Base-by-base conservation (phyloP, 2,113 vertebrate genomes). In the Anas platyrhynchos region DNA sequence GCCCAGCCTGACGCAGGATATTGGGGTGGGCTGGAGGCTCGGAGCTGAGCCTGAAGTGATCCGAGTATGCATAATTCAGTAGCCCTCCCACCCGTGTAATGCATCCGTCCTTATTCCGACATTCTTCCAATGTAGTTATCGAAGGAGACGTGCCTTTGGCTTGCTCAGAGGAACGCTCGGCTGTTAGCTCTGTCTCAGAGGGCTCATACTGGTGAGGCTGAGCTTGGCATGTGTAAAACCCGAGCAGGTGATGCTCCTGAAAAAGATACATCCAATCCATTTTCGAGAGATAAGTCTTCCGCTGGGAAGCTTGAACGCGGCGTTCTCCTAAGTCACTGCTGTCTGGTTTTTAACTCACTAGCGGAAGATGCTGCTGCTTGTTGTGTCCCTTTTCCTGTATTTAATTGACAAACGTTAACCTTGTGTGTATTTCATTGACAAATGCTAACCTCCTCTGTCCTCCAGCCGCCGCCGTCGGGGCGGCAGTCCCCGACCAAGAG, bases 401-500 rank as follows among this genome's bases (percentile, higher is more conserved):
- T 59, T 55, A 1, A 0, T 3, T 32, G 77, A 6, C 4, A 26
- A 43, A 31, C 10, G 17, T 9, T 86, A n/a, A 84, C 61, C n/a
- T 62, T 3, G n/a, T 41, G 56, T 31, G 15, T 10, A 1, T 14
- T 55, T 55, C 2, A 0, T 3, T 34, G 77, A 6, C 4, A 26
- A 43, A 31, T 13, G 17, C 7, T 89, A n/a, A 84, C 63, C n/a
- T 68, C 18, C 55, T 73, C 61, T 61, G 1, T 46, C 62, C 83
- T 95, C 25, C 97, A 99, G 99, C 94, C 97, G 11, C 95, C 94
- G 0, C 90, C 97, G 2, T 95, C 97, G 0, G 98, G 97, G 41
- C 97, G 72, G 73, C 97, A 98, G 87, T 99, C 99, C 5, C 99
- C 99, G 4, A 97, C 97, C 3, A 99, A 98, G 97, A 97, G 77